Evolutionary conservation across 1,140 invertebrate genomes (phyloP).

Genomic region (Onthophagus taurus): DNA sequence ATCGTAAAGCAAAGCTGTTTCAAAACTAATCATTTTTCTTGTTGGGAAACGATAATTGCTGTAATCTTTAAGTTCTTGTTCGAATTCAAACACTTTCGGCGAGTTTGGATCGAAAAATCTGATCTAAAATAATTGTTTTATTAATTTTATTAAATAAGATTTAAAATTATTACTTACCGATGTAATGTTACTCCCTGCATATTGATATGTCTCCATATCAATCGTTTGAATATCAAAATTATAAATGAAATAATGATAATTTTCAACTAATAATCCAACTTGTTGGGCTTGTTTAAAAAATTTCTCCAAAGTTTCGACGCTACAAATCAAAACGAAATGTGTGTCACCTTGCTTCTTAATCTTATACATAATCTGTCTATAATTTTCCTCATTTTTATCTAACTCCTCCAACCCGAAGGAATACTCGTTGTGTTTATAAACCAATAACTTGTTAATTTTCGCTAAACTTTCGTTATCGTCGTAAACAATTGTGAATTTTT

Average conservation of each 20-base stretch:
- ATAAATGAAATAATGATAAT: constrained; percentile 68
- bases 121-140: constrained; percentile 14
- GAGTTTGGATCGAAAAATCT: constrained; percentile 32
- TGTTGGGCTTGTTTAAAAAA: constrained; percentile 67
- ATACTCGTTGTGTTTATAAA: constrained; percentile 47
- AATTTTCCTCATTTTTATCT: constrained; percentile 41
- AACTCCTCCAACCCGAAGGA: constrained; percentile 50
- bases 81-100: constrained; percentile 19
- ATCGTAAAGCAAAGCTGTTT: constrained; percentile 68
- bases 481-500: constrained; percentile 76
- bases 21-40: constrained; percentile 11
- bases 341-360: constrained; percentile 54
- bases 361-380: constrained; percentile 42
- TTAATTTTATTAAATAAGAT: constrained; percentile 1
- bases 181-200: constrained; percentile 80
- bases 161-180: constrained; percentile 46
- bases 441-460: constrained; percentile 63
- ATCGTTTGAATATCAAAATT: constrained; percentile 72
- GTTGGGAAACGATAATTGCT: neutral
- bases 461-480: constrained; percentile 68
- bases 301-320: constrained; percentile 50
- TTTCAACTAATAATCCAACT: constrained; percentile 71
- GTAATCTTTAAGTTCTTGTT: constrained; percentile 10
- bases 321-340: constrained; percentile 72
- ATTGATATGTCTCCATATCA: constrained; percentile 69